Conservation (phyloP, 2,888 invertebrate species). For the Latheticus oryzae region DNA sequence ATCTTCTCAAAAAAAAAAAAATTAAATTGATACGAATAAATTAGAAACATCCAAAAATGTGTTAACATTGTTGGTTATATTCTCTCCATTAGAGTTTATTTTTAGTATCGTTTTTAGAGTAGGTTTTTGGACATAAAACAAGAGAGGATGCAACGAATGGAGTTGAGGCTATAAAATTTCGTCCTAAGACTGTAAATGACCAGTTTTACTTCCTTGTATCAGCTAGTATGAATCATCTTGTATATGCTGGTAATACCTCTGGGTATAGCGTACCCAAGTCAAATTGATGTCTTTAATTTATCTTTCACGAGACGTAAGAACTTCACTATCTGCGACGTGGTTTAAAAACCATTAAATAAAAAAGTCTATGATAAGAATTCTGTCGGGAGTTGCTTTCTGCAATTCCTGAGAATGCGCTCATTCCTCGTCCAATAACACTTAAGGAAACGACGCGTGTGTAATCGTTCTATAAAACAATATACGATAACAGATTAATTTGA, state of each 20-base stretch:
- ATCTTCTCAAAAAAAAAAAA: conserved; percentile 8
- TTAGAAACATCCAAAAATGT: too few species aligned
- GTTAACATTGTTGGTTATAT: too few species aligned
- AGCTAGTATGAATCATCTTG: conserved; percentile 1
- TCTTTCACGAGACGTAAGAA: conserved; percentile 13
- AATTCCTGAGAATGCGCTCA: conserved; percentile 33
- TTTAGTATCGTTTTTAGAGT: too few species aligned
- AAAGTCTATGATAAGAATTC: conserved; percentile 33
- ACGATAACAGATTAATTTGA: conserved; percentile 37
- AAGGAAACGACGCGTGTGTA: conserved; percentile 43
- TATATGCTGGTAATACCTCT: background rate
- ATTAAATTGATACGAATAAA: too few species aligned
- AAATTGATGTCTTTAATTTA: conserved; percentile 16
- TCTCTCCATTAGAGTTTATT: too few species aligned
- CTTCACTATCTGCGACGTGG: conserved; percentile 8
- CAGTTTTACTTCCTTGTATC: conserved; percentile 6
- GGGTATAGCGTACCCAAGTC: background rate
- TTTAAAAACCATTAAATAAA: conserved; percentile 10
- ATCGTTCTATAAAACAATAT: conserved; percentile 42
- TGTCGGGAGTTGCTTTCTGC: conserved; percentile 29
- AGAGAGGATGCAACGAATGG: conserved; percentile 4
- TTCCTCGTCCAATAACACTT: conserved; percentile 43
- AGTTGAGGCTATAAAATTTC: conserved; percentile 10
- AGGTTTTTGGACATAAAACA: background rate
- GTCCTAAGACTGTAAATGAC: conserved; percentile 7